Evolutionary conservation across 2,797 vertebrate genomes (phyloP), one percentile per base, ranked within the genome.

Genomic region (Alauda arvensis): DNA sequence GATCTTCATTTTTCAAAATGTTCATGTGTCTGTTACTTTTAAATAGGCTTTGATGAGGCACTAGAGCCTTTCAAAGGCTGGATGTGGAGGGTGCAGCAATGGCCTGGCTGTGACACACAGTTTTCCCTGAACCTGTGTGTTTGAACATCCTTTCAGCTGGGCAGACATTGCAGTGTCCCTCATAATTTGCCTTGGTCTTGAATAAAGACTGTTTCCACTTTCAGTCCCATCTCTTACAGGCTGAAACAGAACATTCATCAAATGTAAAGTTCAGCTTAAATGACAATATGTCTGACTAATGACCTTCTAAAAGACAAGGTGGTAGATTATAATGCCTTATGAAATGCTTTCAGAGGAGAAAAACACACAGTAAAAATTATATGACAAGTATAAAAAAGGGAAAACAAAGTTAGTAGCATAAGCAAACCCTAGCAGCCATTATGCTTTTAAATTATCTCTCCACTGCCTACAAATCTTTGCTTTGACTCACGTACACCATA

Each of bases 391-490:
- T 24, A 56, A 89, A 82, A 94, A 76, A 51, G 9, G 24, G 39
- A 57, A 89, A 77, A 53, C 39, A 72, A 75, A 91, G 55, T 91
- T 79, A 66, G 80, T 90, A 87, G 59, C 62, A 60, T 16, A 78
- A 90, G 57, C 81, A 92, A 84, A 76, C 6, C 3, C 56, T 80
- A 83, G 63, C 59, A 85, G 29, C 33, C 61, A 69, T 77, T 77
- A 78, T 62, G 65, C 42, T 89, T 88, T 84, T 84, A 92, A 95
- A 92, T 85, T 79, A 39, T 92, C 77, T 93, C 34, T 92, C 46
- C 43, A 55, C 68, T 94, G 83, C 77, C 66, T 62, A 85, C 77
- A 91, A 85, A 89, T 78, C 90, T 94, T 80, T 85, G 56, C 79
- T 88, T 93, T 93, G 92, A 86, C 78, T 92, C 66, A 83, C 0